These are phyloP conservation scores for Nasonia oneida DNA, from an alignment of 2,888 invertebrate species.

Conservation along the genomic window DNA sequence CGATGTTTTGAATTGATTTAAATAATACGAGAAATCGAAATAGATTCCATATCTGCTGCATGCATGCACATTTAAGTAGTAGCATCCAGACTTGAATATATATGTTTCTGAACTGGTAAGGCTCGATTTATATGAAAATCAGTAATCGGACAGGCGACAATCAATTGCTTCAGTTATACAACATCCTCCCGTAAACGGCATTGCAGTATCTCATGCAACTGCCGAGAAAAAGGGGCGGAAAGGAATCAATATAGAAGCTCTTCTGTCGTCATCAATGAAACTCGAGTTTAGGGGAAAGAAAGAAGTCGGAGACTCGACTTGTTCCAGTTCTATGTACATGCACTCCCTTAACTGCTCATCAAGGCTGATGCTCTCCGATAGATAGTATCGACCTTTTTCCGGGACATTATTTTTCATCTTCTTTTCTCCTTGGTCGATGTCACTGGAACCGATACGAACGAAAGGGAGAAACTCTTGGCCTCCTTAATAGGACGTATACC, in stretches of 20 bases:
- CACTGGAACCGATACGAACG: neutral
- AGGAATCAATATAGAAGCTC: constrained; percentile 14
- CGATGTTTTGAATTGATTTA: no score
- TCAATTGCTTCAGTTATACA: neutral
- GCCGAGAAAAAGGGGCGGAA: neutral
- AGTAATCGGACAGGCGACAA: no score
- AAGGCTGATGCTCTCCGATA: constrained; percentile 20
- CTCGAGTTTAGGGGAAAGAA: neutral
- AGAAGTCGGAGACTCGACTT: constrained; percentile 37
- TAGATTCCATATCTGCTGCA: no score
- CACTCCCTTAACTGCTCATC: neutral
- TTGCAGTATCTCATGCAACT: neutral
- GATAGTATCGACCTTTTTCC: constrained; percentile 26
- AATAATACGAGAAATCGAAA: no score
- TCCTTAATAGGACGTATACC: neutral
- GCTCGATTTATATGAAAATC: no score
- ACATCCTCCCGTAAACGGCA: neutral
- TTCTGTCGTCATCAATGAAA: constrained; percentile 35
- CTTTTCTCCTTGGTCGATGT: neutral
- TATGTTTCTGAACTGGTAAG: no score
- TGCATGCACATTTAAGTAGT: neutral
- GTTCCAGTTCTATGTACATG: neutral
- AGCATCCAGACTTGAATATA: neutral
- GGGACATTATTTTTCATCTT: constrained; percentile 23
- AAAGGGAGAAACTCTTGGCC: neutral